These are phyloP conservation scores for Orbicella faveolata DNA, from an alignment of 64 coral and sea anemone species.

Conservation along the genomic window DNA sequence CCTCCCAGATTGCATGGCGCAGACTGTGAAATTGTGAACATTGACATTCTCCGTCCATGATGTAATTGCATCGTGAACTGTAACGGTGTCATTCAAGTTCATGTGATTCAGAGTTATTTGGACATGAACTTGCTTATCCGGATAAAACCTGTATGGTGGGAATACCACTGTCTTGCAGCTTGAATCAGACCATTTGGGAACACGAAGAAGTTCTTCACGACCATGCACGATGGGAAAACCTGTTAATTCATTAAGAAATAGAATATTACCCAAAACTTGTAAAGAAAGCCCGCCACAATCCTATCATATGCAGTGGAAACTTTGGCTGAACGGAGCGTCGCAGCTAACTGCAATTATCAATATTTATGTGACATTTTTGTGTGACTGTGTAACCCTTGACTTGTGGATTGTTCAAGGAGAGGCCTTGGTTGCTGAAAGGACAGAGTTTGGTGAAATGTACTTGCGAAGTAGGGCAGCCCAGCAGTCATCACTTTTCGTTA, in stretches of 20 bases:
- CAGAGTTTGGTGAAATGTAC: too few relatives aligned
- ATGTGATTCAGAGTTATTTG: constrained; percentile 23
- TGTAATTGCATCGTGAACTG: constrained; percentile 1
- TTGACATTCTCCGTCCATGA: background rate
- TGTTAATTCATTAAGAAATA: background rate
- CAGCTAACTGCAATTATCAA: too few relatives aligned
- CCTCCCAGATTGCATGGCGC: constrained; percentile 13
- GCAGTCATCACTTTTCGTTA: too few relatives aligned
- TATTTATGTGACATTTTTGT: too few relatives aligned
- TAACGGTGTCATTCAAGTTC: background rate
- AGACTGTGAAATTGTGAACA: constrained; percentile 4
- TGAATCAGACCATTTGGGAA: background rate
- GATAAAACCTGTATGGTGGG: constrained; percentile 27
- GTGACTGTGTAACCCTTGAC: too few relatives aligned
- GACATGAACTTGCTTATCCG: constrained; percentile 21
- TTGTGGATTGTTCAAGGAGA: too few relatives aligned
- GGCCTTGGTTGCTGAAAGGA: too few relatives aligned
- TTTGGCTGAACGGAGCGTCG: too few relatives aligned
- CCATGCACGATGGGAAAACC: background rate
- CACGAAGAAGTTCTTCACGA: background rate
- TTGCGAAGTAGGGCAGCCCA: too few relatives aligned
- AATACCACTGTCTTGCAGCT: background rate
- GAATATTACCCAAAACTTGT: background rate
- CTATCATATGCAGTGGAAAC: too few relatives aligned
- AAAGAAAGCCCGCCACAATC: background rate